These are phyloP conservation scores for Pristionchus fissidentatus DNA, from an alignment of 2,888 invertebrate species.

Conservation along the genomic window DNA sequence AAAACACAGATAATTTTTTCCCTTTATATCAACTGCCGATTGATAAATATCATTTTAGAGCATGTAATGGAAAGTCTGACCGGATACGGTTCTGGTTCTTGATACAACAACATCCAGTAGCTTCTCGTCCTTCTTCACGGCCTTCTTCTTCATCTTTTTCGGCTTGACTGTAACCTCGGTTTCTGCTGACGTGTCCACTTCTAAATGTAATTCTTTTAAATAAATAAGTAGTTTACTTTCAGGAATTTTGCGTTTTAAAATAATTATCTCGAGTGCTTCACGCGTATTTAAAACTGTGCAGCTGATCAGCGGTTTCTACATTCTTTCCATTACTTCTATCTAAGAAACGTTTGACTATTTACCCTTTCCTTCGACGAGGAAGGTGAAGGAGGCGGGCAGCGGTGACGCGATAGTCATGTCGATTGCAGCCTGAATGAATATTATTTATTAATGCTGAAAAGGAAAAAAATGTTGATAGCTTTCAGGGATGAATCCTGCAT, in stretches of 20 bases:
- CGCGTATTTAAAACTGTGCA: too few relatives aligned
- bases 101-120: constrained; percentile 47
- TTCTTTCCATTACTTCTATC: too few relatives aligned
- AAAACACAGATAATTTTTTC: not conserved
- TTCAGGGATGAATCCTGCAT: not conserved
- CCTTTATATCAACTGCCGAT: too few relatives aligned
- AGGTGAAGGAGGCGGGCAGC: not conserved
- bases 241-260: too few relatives aligned
- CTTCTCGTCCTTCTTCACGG: constrained; percentile 51
- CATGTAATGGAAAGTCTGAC: not conserved
- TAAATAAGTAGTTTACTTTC: too few relatives aligned
- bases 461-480: not conserved
- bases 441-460: not conserved
- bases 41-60: not conserved
- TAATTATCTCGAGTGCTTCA: too few relatives aligned
- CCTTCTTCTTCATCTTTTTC: constrained; percentile 59
- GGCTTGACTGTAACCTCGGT: constrained; percentile 52
- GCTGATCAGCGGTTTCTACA: too few relatives aligned
- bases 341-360: not conserved
- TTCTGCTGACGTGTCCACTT: not conserved
- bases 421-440: constrained; percentile 13
- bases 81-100: constrained; percentile 38
- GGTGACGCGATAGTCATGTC: constrained; percentile 32
- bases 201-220: too few relatives aligned
- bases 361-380: constrained; percentile 40